phyloP scores from a whole-genome alignment of 2,888 invertebrate genomes.

The Zele albiditarsus region DNA sequence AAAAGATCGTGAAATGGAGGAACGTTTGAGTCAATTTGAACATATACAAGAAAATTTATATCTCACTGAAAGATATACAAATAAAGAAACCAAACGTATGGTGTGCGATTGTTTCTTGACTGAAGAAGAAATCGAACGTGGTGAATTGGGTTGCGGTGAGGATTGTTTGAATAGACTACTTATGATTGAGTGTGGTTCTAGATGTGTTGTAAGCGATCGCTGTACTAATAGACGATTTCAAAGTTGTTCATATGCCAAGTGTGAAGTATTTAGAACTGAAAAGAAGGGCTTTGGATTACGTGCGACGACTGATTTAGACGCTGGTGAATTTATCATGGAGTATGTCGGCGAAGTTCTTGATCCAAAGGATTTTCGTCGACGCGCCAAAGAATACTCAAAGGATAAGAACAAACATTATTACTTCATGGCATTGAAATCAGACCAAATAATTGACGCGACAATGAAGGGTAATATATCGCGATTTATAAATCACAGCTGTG shows the following conservation, averaged over 20 bases:
- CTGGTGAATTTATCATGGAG: slow-evolving; percentile 96
- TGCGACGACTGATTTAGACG: slow-evolving; percentile 81
- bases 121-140: slow-evolving; percentile 88
- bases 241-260: slow-evolving; percentile 86
- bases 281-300: slow-evolving; percentile 97
- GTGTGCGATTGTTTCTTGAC: slow-evolving; percentile 95
- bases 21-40: slow-evolving; percentile 83
- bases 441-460: slow-evolving; percentile 97
- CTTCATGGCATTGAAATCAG: slow-evolving; percentile 96
- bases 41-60: slow-evolving; percentile 91
- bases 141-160: slow-evolving; percentile 92
- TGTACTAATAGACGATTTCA: slow-evolving; percentile 98
- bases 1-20: slow-evolving; percentile 75
- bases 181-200: slow-evolving; percentile 97
- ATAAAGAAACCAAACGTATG: slow-evolving; percentile 95
- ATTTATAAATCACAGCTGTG: slow-evolving; percentile 99
- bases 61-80: slow-evolving; percentile 84
- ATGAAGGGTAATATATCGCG: slow-evolving; percentile 95
- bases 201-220: slow-evolving; percentile 90
- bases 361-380: slow-evolving; percentile 89
- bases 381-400: slow-evolving; percentile 91
- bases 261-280: slow-evolving; percentile 92
- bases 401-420: slow-evolving; percentile 95
- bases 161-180: slow-evolving; percentile 96
- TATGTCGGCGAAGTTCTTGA: slow-evolving; percentile 98